A percentile compares a stretch with the other conserved stretches of the same genome.
Evolutionary conservation across 2,113 vertebrate species (phyloP).

Genomic region (Peromyscus californicus): DNA sequence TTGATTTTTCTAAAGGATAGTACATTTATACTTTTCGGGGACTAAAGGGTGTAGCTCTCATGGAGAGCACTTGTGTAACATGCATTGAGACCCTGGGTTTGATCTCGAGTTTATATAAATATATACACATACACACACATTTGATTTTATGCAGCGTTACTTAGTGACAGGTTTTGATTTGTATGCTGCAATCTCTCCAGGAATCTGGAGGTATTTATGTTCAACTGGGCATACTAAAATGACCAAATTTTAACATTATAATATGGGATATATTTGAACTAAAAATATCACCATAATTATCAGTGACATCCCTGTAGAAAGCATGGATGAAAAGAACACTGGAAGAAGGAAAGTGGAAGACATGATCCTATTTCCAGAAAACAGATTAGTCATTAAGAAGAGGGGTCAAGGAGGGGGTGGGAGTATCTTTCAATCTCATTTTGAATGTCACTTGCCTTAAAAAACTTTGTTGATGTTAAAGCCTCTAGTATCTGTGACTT

Average conservation of each 20-base stretch:
- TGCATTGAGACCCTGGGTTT: neutral
- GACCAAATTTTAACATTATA: neutral
- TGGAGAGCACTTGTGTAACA: neutral
- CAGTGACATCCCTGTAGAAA: neutral
- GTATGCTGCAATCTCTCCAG: neutral
- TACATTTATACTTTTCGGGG: slow-evolving; percentile 29
- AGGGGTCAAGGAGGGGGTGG: neutral
- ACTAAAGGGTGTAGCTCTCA: neutral
- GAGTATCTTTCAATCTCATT: neutral
- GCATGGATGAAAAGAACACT: neutral
- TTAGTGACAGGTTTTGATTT: slow-evolving; percentile 59
- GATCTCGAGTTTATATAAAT: neutral
- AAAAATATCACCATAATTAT: neutral
- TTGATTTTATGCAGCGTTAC: slow-evolving; percentile 50
- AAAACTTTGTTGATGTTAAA: neutral
- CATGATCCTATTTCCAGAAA: neutral
- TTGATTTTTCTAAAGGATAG: slow-evolving; percentile 74
- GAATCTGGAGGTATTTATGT: neutral
- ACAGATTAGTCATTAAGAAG: neutral
- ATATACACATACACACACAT: neutral
- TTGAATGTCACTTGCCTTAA: neutral
- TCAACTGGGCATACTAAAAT: neutral
- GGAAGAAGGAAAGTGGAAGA: neutral
- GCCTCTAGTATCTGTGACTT: neutral
- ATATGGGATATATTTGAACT: neutral